Conservation (phyloP, 2,888 invertebrate genomes). For the Ditylenchus weischeri region DNA sequence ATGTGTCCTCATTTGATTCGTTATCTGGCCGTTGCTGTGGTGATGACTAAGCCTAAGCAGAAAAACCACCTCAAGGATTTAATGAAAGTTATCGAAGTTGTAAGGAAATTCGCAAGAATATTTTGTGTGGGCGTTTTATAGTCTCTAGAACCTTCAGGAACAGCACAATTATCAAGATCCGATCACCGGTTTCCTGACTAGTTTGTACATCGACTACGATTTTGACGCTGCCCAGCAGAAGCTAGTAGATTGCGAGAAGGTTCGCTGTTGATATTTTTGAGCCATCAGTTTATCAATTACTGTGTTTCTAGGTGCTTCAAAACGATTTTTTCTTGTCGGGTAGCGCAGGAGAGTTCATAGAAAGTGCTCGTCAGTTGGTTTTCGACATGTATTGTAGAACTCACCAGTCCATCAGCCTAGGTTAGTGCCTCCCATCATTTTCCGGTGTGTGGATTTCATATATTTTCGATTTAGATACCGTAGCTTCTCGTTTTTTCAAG, state of each 20-base stretch:
- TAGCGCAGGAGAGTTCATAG: constrained; percentile 92
- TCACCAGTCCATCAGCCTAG: constrained; percentile 87
- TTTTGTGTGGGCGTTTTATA: neutral
- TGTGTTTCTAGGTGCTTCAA: constrained; percentile 68
- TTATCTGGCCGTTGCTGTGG: constrained; percentile 94
- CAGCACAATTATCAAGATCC: constrained; percentile 97
- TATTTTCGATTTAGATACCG: no score
- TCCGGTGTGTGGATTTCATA: no score
- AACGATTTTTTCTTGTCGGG: constrained; percentile 98
- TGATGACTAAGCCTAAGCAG: constrained; percentile 65
- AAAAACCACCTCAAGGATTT: constrained; percentile 57
- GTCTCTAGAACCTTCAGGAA: constrained; percentile 66
- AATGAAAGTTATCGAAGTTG: constrained; percentile 56
- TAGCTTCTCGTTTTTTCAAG: constrained; percentile 98
- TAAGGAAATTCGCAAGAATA: constrained; percentile 33
- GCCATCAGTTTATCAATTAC: neutral
- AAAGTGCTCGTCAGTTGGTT: constrained; percentile 96
- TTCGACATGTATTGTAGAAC: constrained; percentile 99
- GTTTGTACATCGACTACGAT: constrained; percentile 97
- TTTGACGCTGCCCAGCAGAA: constrained; percentile 95
- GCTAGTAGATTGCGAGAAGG: constrained; percentile 80
- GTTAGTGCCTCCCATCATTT: constrained; percentile 70
- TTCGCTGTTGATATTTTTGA: constrained; percentile 16
- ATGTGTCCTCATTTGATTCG: constrained; percentile 97
- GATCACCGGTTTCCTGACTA: constrained; percentile 96